Evolutionary conservation across 1,140 invertebrate genomes (phyloP).

Genomic region (Diorhabda elongata): DNA sequence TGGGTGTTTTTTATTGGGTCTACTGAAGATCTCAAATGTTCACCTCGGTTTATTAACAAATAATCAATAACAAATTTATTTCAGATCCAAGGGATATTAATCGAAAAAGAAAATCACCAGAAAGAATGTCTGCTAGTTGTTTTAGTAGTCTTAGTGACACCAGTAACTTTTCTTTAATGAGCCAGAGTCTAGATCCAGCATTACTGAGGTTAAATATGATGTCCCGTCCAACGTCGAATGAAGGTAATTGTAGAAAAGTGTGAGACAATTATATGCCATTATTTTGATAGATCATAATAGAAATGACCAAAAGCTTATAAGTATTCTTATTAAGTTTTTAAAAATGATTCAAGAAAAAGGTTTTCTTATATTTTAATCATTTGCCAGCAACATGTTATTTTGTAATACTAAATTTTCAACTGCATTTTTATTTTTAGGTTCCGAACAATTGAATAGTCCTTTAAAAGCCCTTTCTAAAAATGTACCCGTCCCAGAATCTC

Average conservation of each 20-base stretch:
- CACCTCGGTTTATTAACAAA: slow-evolving; percentile 14
- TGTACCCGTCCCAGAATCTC: slow-evolving; percentile 78
- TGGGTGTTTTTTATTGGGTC: too few species aligned
- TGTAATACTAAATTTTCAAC: too few species aligned
- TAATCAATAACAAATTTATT: slow-evolving; percentile 12
- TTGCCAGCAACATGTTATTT: too few species aligned
- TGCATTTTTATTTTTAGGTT: slow-evolving; percentile 29
- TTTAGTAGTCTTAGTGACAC: slow-evolving; percentile 49
- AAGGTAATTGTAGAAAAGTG: slow-evolving; percentile 26
- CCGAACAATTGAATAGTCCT: slow-evolving; percentile 55
- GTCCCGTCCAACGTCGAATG: slow-evolving; percentile 23
- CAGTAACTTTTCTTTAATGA: slow-evolving; percentile 53
- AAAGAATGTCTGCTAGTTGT: slow-evolving; percentile 66
- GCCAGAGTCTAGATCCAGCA: slow-evolving; percentile 58
- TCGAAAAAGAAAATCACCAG: slow-evolving; percentile 60
- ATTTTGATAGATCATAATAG: not conserved
- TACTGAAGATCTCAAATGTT: slow-evolving; percentile 9
- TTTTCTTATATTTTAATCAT: too few species aligned
- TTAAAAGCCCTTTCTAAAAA: slow-evolving; percentile 77
- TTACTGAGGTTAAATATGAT: slow-evolving; percentile 37
- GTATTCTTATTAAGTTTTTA: too few species aligned
- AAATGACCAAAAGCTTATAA: too few species aligned
- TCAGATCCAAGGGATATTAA: slow-evolving; percentile 48
- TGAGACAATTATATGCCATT: slow-evolving; percentile 19
- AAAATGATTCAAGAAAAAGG: too few species aligned